These are phyloP conservation scores for Mesorhabditis sp. DNA, from an alignment of 2,888 invertebrate species.

Conservation along the genomic window DNA sequence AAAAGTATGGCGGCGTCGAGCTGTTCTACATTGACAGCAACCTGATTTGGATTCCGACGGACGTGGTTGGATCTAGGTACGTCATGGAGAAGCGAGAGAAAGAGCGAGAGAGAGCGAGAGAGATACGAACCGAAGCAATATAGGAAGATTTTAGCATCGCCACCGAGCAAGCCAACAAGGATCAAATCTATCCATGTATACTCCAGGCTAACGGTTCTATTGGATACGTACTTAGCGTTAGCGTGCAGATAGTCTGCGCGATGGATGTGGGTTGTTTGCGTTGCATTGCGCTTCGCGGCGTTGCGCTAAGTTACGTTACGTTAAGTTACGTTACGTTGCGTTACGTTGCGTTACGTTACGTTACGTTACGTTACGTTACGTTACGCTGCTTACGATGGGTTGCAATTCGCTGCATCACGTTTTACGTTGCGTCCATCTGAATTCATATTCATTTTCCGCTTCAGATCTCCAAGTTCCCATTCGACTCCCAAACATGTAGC, in stretches of 20 bases:
- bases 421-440: too few relatives aligned
- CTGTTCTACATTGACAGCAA: conserved; percentile 92
- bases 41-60: conserved; percentile 90
- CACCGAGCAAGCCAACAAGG: not conserved
- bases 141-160: not conserved
- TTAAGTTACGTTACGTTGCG: too few relatives aligned
- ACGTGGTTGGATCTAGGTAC: not conserved
- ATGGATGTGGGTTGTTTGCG: not conserved
- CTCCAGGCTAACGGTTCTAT: not conserved
- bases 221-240: not conserved
- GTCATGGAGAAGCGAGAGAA: not conserved
- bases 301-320: too few relatives aligned
- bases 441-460: too few relatives aligned
- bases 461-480: not conserved
- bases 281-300: not conserved
- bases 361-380: too few relatives aligned
- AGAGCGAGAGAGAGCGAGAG: not conserved
- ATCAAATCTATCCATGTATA: not conserved
- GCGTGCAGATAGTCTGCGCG: not conserved
- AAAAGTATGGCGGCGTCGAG: conserved; percentile 81
- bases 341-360: too few relatives aligned
- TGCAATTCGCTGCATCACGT: too few relatives aligned
- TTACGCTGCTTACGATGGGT: too few relatives aligned
- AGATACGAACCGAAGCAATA: not conserved
- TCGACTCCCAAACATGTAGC: not conserved